Base-by-base conservation (phyloP, 2,113 vertebrate species). In the Megaptera novaeangliae region DNA sequence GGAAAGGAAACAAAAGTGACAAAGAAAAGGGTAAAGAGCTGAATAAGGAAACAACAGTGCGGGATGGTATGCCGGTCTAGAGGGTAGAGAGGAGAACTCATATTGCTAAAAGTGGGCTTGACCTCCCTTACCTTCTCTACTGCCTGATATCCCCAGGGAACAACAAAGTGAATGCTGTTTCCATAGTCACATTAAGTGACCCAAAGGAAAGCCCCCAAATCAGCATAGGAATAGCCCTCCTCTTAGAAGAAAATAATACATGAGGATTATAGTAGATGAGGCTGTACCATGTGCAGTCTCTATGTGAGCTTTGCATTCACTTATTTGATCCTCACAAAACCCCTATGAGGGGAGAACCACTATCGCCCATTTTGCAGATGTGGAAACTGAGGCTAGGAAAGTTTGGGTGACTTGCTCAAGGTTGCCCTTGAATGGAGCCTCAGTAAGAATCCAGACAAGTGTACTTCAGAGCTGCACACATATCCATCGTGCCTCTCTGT, bases 401-500 rank as follows among this genome's bases (percentile, higher is more conserved):
- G 7, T 57, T 25, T 63, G 41, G 27, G 18, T 11, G 23, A 55
- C 31, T 85, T 88, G n/a, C 5, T 59, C 52, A 27, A 63, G 23
- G 27, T 31, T 5, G 1, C 11, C 71, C 27, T 87, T 20, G 14
- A 90, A 15, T 31, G 81, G 20, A 78, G 29, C 7, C 20, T 20
- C n/a, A 71, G 80, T 52, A 55, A 82, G 25, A 74, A 80, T 14
- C 8, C 36, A 89, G 41, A 13, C 5, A 36, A 21, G 46, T 2
- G 0, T 18, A 17, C 14, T 21, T 71, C 31, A n/a, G 52, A 36
- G 12, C 39, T 41, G 6, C 44, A 29, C 23, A 8, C 1, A 2
- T 13, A 23, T 8, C 15, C 29, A 20, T 17, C 3, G 7, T 1
- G 2, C n/a, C 72, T n/a, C 17, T 55, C 9, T 18, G 27, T 3